Evolutionary conservation across 2,113 vertebrate species (phyloP), one percentile per base, ranked within the genome.

Genomic region (Muntiacus muntjak): DNA sequence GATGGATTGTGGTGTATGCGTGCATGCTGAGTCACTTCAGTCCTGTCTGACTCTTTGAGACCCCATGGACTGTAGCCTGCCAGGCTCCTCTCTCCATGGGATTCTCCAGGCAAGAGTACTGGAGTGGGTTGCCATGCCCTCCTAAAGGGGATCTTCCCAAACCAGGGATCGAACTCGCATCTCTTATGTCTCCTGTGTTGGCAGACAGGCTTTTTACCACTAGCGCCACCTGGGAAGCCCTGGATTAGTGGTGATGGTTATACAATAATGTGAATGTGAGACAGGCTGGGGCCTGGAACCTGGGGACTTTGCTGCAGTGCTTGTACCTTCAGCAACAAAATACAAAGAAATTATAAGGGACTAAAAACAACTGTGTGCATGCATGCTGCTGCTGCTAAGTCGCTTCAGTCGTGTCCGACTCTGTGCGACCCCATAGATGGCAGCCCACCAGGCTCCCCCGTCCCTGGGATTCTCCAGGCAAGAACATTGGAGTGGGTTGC

Each of bases 111-210:
- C 33, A 67, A 67, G 33, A 67, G 19, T 67, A n/a, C 62, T n/a
- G 33, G 33, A n/a, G 16, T 2, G 4, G 16, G 16, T 67, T 67
- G 33, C 62, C 62, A 67, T 19, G 16, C 16, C 8, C 62, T 67
- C 7, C 16, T 67, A 67, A n/a, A 67, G 8, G 33, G 62, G 62
- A 67, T 10, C 4, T 67, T 67, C 16, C 62, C 62, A 67, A 67
- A 4, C 62, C 33, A 19, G 33, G 62, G 62, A 19, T 19, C 0
- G 2, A 67, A 67, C 8, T n/a, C 0, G 0, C 15, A 8, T 67
- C 62, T n/a, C 33, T 67, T 19, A 67, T 67, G 33, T 17, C 62
- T n/a, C 33, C 62, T 67, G 62, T 4, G 0, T 19, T 67, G 33
- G 16, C 62, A 67, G 62, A 67, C 1, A 7, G 62, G 30, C 17